Evolutionary conservation across 2,113 vertebrate species (phyloP), one percentile per base, ranked within the genome.

Genomic region (Apodemus speciosus): DNA sequence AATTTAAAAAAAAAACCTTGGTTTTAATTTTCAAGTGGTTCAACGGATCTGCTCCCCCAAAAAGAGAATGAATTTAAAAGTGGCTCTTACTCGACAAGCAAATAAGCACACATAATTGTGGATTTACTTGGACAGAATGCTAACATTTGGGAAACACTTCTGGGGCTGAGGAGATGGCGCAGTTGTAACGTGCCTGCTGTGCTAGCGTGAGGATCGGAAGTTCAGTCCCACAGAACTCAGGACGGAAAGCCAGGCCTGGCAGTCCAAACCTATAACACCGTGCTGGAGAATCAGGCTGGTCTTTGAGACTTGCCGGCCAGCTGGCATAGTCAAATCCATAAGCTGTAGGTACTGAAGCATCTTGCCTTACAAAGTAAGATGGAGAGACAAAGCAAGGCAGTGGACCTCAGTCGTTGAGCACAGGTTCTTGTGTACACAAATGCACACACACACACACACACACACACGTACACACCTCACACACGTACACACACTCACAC

Each of bases 21-120:
- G 32, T 93, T 92, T 64, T 92, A 30, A 69, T 80, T 92, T 94
- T 96, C 73, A n/a, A 85, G 46, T 90, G 73, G 4, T 90, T 40
- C 83, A 53, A 84, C 18, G 85, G 60, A 68, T 69, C 81, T 92
- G 51, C 11, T 30, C 25, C 40, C 40, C 35, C 81, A 90, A 21
- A 86, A 79, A 92, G 62, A 93, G 40, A 79, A 73, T 51, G 68
- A 92, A 79, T 93, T 85, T 53, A 77, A 92, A 21, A 66, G n/a
- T 10, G 62, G 85, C 75, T 62, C 91, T 40, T 51, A 89, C 35
- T 72, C 20, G 38, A 27, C 9, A 72, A 85, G 8, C 79, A 84
- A 73, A 60, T 56, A 72, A 58, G 51, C 81, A 43, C 60, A 62
- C 68, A n/a, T 75, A 80, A 9, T 92, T 87, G 91, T 16, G 51